Percentiles rank a stretch among this genome's conserved stretches.
Evolutionary conservation across 2,113 vertebrate species (phyloP).

Genomic region (Columba janthina): DNA sequence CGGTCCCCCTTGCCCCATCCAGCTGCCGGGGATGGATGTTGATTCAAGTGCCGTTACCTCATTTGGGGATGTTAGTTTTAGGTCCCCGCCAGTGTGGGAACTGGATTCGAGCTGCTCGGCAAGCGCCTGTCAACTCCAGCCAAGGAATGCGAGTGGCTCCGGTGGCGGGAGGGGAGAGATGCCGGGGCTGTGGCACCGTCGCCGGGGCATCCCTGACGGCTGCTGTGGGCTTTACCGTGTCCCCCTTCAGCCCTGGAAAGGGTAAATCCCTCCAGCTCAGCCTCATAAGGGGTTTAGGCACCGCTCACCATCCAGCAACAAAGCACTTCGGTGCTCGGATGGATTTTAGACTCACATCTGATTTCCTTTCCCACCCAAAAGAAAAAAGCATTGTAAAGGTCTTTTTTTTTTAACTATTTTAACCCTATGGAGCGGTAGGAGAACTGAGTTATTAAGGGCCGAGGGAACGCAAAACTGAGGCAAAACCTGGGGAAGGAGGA

Average conservation of each 20-base stretch:
- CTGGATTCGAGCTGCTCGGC: slow-evolving; percentile 49
- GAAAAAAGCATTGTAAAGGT: background rate
- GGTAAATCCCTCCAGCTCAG: background rate
- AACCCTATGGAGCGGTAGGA: fast-evolving
- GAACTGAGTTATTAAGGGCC: background rate
- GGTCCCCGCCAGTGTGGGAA: slow-evolving; percentile 65
- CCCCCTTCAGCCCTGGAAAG: background rate
- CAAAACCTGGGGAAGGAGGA: background rate
- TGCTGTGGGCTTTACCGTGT: background rate
- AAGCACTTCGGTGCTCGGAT: fast-evolving
- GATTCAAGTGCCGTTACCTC: slow-evolving; percentile 66
- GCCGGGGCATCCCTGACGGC: background rate
- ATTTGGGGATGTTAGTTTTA: slow-evolving; percentile 68
- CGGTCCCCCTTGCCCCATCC: background rate
- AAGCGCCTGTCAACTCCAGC: slow-evolving; percentile 43
- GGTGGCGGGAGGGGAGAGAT: background rate
- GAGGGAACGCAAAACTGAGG: background rate
- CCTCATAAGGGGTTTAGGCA: background rate
- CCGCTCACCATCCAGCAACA: background rate
- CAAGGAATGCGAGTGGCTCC: slow-evolving; percentile 38
- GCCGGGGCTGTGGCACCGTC: fast-evolving
- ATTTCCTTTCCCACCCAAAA: background rate
- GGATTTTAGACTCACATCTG: background rate
- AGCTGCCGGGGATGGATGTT: slow-evolving; percentile 25
- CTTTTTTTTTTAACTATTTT: too few relatives aligned